Base-by-base conservation (phyloP, 2,113 vertebrate species). In the Chaetura pelagica region DNA sequence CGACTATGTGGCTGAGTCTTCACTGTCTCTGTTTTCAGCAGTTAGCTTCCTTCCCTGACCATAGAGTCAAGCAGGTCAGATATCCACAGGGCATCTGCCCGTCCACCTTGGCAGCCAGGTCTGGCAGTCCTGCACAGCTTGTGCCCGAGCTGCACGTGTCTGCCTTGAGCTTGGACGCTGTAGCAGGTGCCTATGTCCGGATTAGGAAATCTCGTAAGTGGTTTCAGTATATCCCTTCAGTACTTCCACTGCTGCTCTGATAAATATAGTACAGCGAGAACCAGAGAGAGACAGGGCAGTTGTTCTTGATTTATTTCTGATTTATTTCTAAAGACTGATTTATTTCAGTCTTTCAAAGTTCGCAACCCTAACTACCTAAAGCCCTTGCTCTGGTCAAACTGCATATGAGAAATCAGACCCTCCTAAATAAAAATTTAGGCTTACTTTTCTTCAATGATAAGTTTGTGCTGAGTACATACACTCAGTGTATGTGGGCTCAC, bases 291-390 rank as follows among this genome's bases (percentile, higher is more conserved):
- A 3, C 63, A 83, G 51, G 59, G 34, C 49, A 58, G 80, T 73
- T 76, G 35, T 49, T 73, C 49, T 49, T 64, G 52, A 66, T 79
- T 78, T 83, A 77, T 83, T 83, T 75, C 57, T 67, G 52, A 55
- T 79, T 90, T 94, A 81, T 91, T 91, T 92, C 74, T 89, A 49
- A 89, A 84, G 48, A 57, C 22, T 57, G 49, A 73, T 91, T 92
- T 91, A 69, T 87, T 94, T 89, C 46, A 63, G 66, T 46, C 72
- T 87, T 92, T 89, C 34, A 42, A 24, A 87, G 30, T 84, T 54
- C 89, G 46, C 46, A 94, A 7, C 49, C 27, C 24, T 46, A 84
- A 52, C 57, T 87, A 73, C 68, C 55, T 26, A 57, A 30, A 44
- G 12, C 63, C 26, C 55, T 38, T 40, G 19, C 16, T 84, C 22